Conservation (phyloP, 2,888 invertebrate genomes). For the Polymixis flavicincta region DNA sequence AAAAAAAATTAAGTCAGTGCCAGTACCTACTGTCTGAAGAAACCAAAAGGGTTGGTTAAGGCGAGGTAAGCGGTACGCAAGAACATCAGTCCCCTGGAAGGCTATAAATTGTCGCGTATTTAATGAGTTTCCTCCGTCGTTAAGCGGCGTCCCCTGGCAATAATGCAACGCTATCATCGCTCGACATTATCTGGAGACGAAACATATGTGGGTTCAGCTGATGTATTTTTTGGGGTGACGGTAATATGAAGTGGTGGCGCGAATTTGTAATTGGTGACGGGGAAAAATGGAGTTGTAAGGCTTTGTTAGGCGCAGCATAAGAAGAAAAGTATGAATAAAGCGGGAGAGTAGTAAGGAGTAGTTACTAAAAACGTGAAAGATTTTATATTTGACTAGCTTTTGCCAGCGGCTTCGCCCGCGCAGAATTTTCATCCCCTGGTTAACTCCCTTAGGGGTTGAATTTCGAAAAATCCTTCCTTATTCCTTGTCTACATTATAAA, state of each 20-base stretch:
- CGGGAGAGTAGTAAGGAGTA: too few relatives aligned
- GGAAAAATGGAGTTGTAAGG: background rate
- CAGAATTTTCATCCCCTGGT: too few relatives aligned
- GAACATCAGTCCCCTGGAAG: conserved; percentile 75
- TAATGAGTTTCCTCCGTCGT: conserved; percentile 88
- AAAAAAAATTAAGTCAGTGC: conserved; percentile 52
- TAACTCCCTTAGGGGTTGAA: too few relatives aligned
- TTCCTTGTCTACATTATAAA: too few relatives aligned
- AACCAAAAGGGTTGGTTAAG: conserved; percentile 56
- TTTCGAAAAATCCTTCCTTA: too few relatives aligned
- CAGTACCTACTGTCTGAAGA: conserved; percentile 22
- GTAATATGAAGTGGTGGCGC: conserved; percentile 49
- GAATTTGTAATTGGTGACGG: conserved; percentile 37
- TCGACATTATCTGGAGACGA: conserved; percentile 80
- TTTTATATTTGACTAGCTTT: too few relatives aligned
- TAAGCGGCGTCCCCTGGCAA: conserved; percentile 82
- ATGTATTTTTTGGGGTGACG: conserved; percentile 56
- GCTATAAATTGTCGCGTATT: conserved; percentile 86
- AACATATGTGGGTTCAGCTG: conserved; percentile 77
- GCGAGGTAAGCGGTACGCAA: conserved; percentile 55
- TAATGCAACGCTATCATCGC: conserved; percentile 86
- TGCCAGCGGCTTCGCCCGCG: too few relatives aligned
- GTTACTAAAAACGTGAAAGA: background rate
- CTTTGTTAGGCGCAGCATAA: background rate
- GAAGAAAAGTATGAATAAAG: too few relatives aligned